Evolutionary conservation across 2,113 vertebrate genomes (phyloP), one percentile per base, ranked within the genome.

Genomic region (Chloropsis cyanopogon): DNA sequence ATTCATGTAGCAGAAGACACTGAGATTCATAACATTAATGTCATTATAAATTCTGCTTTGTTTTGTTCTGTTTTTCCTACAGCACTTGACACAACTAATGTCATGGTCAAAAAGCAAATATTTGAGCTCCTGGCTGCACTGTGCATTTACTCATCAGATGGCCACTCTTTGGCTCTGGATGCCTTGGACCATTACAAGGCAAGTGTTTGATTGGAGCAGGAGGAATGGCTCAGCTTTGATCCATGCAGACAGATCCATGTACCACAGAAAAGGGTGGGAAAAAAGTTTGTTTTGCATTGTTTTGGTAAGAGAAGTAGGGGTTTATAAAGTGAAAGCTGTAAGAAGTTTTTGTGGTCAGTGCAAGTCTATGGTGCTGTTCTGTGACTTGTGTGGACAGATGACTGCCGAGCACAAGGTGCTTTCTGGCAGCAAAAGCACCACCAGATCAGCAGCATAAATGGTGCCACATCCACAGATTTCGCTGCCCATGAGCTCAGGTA

Each of bases 101-200:
- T 98, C 60, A 99, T 99, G 99, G 99, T 99, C 91, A 99, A 99
- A 98, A 99, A 99, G 97, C 99, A 99, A 95, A 99, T 99, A 86
- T 99, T 99, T 97, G 99, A 99, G 93, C 98, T 99, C 39, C 97
- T 99, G 60, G 99, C 99, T 4, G 99, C 99, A 50, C 98, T 99
- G 83, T 99, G 98, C 94, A 98, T 99, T 96, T 99, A 99, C 90
- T 99, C 99, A 2, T 57, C 97, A 7, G 98, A 99, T 39, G 99
- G 99, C 11, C 98, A 99, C 6, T 68, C 96, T 35, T 98, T 99
- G 95, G 98, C 99, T 9, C 94, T 99, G 95, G 99, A 99, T 31
- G 98, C 99, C 23, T 97, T 99, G 93, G 99, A 99, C 73, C 99
- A 99, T 71, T 99, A 99, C 97, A 99, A 99, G 99, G 99, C 97